Conservation (phyloP, 2,113 vertebrate species). For the Galbula dea region DNA sequence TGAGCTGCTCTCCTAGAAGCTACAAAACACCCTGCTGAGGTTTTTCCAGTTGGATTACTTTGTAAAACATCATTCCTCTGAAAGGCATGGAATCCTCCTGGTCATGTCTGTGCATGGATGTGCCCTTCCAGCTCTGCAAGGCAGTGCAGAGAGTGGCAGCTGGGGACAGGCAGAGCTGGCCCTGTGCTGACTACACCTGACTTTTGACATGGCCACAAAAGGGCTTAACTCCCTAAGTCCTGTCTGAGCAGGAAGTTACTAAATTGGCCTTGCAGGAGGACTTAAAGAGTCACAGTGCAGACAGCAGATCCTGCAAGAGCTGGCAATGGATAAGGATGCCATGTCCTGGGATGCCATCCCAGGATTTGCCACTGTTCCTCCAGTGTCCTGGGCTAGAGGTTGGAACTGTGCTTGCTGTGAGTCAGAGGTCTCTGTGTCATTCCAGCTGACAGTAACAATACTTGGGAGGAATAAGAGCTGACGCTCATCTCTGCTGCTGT, state of each 20-base stretch:
- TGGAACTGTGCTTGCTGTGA: neutral
- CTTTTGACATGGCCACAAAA: neutral
- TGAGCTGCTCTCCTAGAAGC: neutral
- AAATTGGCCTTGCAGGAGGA: neutral
- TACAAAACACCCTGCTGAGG: neutral
- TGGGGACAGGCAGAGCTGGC: neutral
- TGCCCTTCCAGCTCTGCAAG: neutral
- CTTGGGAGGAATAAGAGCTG: neutral
- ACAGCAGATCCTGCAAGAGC: neutral
- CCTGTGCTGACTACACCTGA: neutral
- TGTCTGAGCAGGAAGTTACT: conserved; percentile 44
- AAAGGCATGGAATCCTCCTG: neutral
- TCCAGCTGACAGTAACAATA: neutral
- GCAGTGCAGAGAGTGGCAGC: rapidly evolving
- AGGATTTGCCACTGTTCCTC: neutral
- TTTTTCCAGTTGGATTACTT: neutral
- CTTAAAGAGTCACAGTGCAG: neutral
- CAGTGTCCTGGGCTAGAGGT: neutral
- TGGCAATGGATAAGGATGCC: rapidly evolving
- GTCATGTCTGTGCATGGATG: rapidly evolving
- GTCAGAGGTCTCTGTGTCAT: neutral
- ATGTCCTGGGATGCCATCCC: neutral
- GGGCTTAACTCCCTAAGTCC: conserved; percentile 9
- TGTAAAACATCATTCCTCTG: neutral
- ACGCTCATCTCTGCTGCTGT: neutral